These are phyloP conservation scores for Helicoverpa assulta DNA, from an alignment of 2,888 invertebrate species.

Conservation along the genomic window DNA sequence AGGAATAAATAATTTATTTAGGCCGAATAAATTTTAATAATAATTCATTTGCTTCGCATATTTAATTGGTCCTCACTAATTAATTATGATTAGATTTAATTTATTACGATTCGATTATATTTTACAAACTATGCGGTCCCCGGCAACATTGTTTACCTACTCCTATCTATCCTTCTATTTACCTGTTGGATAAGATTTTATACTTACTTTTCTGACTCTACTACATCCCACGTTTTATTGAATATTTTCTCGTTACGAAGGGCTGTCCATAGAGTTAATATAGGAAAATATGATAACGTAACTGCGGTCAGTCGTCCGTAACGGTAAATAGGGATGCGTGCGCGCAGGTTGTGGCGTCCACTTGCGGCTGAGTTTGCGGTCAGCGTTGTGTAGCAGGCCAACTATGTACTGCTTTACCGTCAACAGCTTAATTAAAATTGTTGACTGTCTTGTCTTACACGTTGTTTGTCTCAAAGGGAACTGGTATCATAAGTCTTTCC, in stretches of 20 bases:
- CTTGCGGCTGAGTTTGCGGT: constrained; percentile 59
- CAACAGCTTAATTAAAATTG: constrained; percentile 31
- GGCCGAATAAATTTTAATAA: too few relatives aligned
- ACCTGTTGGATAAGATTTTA: too few relatives aligned
- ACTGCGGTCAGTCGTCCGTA: constrained; percentile 54
- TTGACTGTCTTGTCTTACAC: constrained; percentile 14
- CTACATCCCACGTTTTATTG: too few relatives aligned
- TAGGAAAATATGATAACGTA: constrained; percentile 49
- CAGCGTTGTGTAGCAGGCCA: constrained; percentile 47
- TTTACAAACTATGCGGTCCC: too few relatives aligned
- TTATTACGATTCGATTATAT: too few relatives aligned
- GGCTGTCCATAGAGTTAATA: constrained; percentile 10
- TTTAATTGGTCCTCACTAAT: too few relatives aligned
- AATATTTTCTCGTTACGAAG: not conserved
- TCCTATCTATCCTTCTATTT: too few relatives aligned
- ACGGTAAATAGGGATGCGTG: constrained; percentile 56
- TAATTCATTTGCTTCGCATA: too few relatives aligned
- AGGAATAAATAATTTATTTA: too few relatives aligned
- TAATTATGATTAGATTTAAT: too few relatives aligned
- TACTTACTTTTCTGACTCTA: too few relatives aligned
- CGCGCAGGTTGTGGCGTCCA: constrained; percentile 47
- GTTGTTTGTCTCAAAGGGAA: not conserved
- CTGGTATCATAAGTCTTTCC: not conserved
- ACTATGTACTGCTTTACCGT: constrained; percentile 36
- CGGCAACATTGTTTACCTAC: too few relatives aligned